Base-by-base conservation (phyloP, 2,888 invertebrate species). In the Drosophila fungiperda region DNA sequence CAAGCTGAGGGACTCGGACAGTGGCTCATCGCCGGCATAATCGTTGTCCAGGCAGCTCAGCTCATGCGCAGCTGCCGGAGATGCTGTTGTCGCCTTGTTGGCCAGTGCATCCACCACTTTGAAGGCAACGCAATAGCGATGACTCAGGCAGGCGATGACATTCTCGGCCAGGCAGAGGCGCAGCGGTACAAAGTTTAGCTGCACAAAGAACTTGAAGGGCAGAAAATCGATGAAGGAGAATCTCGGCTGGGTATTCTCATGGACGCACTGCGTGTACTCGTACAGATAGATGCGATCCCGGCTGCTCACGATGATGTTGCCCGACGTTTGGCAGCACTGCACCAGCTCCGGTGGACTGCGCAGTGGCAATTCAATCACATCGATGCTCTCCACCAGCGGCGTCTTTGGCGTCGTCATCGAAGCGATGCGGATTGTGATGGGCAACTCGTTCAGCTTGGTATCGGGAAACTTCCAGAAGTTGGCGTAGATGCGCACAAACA, bases 331-430 rank as follows among this genome's bases (percentile, higher is more conserved):
- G 80, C 96, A 96, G 78, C 95, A 95, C 9, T 95, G 94, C 61
- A 96, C 94, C 52, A 94, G 91, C 68, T 94, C 94, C 0, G 96
- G 95, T 57, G 95, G 88, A 84, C 91, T 92, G 65, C 94, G 94
- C 5, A 96, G 92, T 0, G 96, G 96, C 53, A 97, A 93, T 91
- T 96, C 96, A 73, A 97, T 96, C 94, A 96, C 96, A 92, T 96
- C 96, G 60, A 96, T 93, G 68, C 95, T 94, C 79, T 95, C 94
- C 0, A 95, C 94, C 69, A 95, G 94, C 76, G 95, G 95, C 12
- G 95, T 94, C 58, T 96, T 96, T 0, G 96, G 96, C 15, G 96
- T 96, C 0, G 96, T 96, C 84, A 96, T 94, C 1, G 96, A 96
- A 3, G 96, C 96, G 67, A 96, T 96, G 61, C 96, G 93, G 23